Base-by-base conservation (phyloP, 2,888 invertebrate genomes). In the Epinotia brunnichana region DNA sequence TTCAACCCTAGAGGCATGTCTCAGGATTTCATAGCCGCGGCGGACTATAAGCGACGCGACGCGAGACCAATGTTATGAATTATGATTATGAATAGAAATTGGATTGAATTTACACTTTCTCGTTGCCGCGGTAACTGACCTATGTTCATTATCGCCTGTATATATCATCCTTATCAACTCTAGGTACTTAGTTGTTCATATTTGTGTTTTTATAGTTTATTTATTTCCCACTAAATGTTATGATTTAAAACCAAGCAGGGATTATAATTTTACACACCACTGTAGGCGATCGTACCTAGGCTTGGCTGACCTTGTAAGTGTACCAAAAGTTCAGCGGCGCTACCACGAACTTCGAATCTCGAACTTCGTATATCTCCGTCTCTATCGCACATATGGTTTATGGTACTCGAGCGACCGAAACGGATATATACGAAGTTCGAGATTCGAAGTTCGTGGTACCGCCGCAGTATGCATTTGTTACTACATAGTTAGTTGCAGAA, bases 101-200 rank as follows among this genome's bases (percentile, higher is more conserved):
- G 44, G 15, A 35, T n/a, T n/a, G n/a, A n/a, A n/a, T n/a, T n/a
- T n/a, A 48, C 29, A 29, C 29, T 10, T n/a, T 64, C 39, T 21
- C 39, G 19, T 3, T 64, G 35, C 39, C 39, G 53, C 66, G 66
- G 54, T 66, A 56, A 66, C 66, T 66, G 66, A 66, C 66, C 54
- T 66, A 66, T 21, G 56, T 21, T 41, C 41, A 66, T 66, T 66
- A 63, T 63, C 51, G 29, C 9, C 41, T 35, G 66, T 24, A 17
- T 63, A 39, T 29, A 56, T 66, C 41, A 41, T 15, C 21, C 2
- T 53, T 54, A 54, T 54, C 39, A 39, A 64, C 39, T 39, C 9
- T 35, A 35, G 9, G 9, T 9, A 35, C 35, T 41, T 15, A n/a
- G 56, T 41, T 24, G 66, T 56, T 41, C n/a, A 66, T 41, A 41